These are phyloP conservation scores for Manis pentadactyla DNA, from an alignment of 2,797 vertebrate species.

Conservation along the genomic window DNA sequence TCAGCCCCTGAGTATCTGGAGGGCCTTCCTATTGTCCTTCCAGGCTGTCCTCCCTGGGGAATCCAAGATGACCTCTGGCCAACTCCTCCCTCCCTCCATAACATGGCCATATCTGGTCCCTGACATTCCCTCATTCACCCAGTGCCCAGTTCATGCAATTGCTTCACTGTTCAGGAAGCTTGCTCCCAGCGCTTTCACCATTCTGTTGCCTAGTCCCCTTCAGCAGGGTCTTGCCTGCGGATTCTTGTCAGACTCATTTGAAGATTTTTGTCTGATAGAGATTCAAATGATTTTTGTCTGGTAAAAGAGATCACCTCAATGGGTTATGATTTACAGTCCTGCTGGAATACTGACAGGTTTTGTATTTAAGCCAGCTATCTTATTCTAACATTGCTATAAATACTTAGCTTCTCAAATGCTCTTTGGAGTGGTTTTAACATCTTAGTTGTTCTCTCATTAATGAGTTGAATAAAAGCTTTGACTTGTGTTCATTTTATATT, in stretches of 20 bases:
- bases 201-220: background rate
- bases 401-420: background rate
- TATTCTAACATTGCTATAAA: background rate
- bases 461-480: conserved; percentile 40
- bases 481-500: background rate
- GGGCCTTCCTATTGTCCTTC: background rate
- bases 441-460: conserved; percentile 21
- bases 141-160: background rate
- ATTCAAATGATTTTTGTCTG: background rate
- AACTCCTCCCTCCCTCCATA: background rate
- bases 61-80: background rate
- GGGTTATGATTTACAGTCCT: background rate
- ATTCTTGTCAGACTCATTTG: background rate
- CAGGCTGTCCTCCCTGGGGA: background rate
- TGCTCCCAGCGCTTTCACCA: background rate
- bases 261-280: background rate
- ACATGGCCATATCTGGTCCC: background rate
- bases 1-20: background rate
- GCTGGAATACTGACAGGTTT: background rate
- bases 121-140: background rate
- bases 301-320: background rate
- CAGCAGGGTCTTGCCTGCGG: background rate
- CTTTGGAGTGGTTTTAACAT: background rate
- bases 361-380: background rate
- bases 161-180: background rate